Base-by-base conservation (phyloP, 2,113 vertebrate species). In the Alaudala cheleensis region DNA sequence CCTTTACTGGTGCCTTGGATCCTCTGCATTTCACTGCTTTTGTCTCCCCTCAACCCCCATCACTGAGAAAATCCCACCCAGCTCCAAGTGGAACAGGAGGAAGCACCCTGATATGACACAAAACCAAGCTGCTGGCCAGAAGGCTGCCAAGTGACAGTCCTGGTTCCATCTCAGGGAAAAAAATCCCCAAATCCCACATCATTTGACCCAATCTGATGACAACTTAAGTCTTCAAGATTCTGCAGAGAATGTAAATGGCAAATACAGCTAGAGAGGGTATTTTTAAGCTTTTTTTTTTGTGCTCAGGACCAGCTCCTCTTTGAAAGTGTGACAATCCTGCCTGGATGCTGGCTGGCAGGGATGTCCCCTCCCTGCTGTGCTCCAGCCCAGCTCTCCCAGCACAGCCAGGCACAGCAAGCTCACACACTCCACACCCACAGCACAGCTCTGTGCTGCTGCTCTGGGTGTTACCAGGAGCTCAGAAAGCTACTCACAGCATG, bases 401-500 rank as follows among this genome's bases (percentile, higher is more conserved):
- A 60, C 54, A 47, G 58, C 23, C 29, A 10, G 34, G 65, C 51
- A 76, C 70, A 56, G 62, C 61, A 56, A 86, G 23, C 19, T 58
- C 86, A 29, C 66, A 22, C 50, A 4, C 65, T 47, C 18, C 49
- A 22, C 60, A 31, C 1, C 39, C 84, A 76, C 29, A 40, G 6
- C 33, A 28, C 0, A 2, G 15, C 14, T 13, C 58, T 25, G 34
- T 7, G 26, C 69, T 29, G 72, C 42, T 17, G 79, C 37, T 91
- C 6, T 47, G 65, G 57, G 16, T 26, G 60, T n/a, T 56, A 81
- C 6, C 26, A 26, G 57, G 10, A 76, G 76, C 86, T 79, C 70
- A 87, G 34, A 71, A 49, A 85, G 74, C 79, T 95, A 89, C 81
- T 77, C 70, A 79, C 85, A 91, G 93, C 85, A 91, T 40, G 26